Conservation (phyloP, 1,140 invertebrate genomes). For the Papilio dardanus region DNA sequence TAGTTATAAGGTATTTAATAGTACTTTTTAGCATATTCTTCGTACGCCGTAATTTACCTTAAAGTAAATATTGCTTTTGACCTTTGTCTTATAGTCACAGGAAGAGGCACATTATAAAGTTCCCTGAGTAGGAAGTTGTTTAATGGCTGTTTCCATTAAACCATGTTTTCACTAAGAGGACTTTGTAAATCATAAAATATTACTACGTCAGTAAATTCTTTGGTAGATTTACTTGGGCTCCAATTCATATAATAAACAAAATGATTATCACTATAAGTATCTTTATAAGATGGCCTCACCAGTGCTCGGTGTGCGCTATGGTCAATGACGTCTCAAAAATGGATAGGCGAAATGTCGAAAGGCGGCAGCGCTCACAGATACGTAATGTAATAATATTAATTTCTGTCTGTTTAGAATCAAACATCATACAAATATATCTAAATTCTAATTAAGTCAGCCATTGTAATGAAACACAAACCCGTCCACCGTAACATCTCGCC, state of each 20-base stretch:
- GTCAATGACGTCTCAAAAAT: too few species aligned
- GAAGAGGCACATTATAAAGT: background rate
- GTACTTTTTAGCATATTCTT: too few species aligned
- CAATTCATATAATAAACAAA: background rate
- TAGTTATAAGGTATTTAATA: too few species aligned
- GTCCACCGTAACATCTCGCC: background rate
- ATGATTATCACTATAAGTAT: background rate
- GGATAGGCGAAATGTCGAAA: too few species aligned
- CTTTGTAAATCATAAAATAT: too few species aligned
- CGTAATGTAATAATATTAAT: background rate
- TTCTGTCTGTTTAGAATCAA: background rate
- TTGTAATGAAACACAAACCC: conserved; percentile 6
- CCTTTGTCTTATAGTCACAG: background rate
- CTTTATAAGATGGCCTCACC: background rate
- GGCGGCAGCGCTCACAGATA: too few species aligned
- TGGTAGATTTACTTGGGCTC: background rate
- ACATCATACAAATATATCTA: background rate
- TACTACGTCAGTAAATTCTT: background rate
- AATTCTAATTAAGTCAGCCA: background rate
- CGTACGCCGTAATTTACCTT: too few species aligned
- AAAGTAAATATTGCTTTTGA: background rate
- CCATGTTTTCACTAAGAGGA: background rate
- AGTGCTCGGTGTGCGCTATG: too few species aligned
- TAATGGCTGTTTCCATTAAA: background rate
- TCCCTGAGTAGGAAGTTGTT: conserved; percentile 1